A percentile compares a stretch with the other conserved stretches of the same genome.
Evolutionary conservation across 2,797 vertebrate genomes (phyloP).

Genomic region (Urophycis tenuis): DNA sequence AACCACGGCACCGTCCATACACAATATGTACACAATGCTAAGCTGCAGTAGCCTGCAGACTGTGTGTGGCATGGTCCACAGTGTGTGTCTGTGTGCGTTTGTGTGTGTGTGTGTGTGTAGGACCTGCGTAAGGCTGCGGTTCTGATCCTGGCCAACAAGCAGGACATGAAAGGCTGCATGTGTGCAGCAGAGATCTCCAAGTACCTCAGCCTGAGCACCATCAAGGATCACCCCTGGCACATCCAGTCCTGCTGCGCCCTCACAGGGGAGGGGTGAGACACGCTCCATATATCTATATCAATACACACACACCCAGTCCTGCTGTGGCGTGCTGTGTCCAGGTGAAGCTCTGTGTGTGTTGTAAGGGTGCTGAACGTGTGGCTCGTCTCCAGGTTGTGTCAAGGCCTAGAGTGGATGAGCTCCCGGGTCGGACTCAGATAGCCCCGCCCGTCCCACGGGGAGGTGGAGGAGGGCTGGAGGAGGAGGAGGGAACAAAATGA

Average conservation of each 20-base stretch:
- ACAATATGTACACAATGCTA: not conserved
- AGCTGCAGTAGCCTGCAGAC: no score
- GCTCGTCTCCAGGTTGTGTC: conserved; percentile 79
- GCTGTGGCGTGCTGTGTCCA: no score
- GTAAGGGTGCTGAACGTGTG: no score
- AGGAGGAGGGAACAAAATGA: conserved; percentile 21
- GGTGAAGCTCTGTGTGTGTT: no score
- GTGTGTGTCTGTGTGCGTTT: no score
- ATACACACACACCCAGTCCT: no score
- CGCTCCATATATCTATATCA: not conserved
- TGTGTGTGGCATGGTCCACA: not conserved
- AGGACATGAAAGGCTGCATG: conserved; percentile 97
- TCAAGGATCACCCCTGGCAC: conserved; percentile 95
- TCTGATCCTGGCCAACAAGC: conserved; percentile 95
- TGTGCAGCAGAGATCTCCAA: conserved; percentile 92
- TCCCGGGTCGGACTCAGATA: conserved; percentile 97
- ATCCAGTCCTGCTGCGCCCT: conserved; percentile 95
- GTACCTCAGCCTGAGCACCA: conserved; percentile 92
- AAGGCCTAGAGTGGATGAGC: conserved; percentile 98
- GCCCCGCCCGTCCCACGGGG: conserved; percentile 52
- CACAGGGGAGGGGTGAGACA: conserved; percentile 87
- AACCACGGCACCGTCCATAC: conserved; percentile 25
- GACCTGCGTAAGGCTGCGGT: conserved; percentile 88
- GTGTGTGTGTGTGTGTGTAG: not conserved
- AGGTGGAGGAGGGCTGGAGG: conserved; percentile 41